These are phyloP conservation scores for Bothrops jararaca DNA, from an alignment of 2,113 vertebrate genomes.

Conservation along the genomic window DNA sequence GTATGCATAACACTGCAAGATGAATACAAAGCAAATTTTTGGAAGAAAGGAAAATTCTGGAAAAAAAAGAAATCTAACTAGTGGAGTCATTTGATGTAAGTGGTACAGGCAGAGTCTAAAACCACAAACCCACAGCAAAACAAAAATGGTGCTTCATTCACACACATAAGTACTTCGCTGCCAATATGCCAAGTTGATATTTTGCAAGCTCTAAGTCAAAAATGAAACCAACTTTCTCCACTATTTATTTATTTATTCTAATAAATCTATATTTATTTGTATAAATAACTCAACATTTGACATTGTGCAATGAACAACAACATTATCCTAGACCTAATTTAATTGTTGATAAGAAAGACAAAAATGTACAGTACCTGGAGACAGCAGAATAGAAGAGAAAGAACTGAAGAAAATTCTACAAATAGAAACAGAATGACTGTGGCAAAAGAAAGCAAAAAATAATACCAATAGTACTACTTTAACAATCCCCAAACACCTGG, in stretches of 20 bases:
- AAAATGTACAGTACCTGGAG: not conserved
- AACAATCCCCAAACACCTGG: not conserved
- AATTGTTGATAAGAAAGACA: not conserved
- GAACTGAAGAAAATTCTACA: not conserved
- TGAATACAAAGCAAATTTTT: not conserved
- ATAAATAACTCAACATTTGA: not conserved
- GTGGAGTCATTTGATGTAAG: conserved; percentile 19
- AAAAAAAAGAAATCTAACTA: not conserved
- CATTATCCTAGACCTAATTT: not conserved
- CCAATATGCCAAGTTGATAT: not conserved
- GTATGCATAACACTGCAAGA: not conserved
- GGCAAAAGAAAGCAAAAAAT: not conserved
- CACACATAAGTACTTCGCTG: conserved; percentile 21
- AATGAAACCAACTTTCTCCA: not conserved
- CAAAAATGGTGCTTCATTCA: conserved; percentile 7
- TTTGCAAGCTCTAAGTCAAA: not conserved
- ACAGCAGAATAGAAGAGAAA: not conserved
- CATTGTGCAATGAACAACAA: not conserved
- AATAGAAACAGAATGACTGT: not conserved
- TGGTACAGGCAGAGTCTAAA: conserved; percentile 10
- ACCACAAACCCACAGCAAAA: conserved; percentile 15
- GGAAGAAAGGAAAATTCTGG: not conserved
- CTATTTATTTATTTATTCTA: not conserved
- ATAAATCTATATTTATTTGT: not conserved
- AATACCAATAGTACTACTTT: not conserved